Conservation (phyloP, 2,888 invertebrate genomes). For the Trilocha varians region DNA sequence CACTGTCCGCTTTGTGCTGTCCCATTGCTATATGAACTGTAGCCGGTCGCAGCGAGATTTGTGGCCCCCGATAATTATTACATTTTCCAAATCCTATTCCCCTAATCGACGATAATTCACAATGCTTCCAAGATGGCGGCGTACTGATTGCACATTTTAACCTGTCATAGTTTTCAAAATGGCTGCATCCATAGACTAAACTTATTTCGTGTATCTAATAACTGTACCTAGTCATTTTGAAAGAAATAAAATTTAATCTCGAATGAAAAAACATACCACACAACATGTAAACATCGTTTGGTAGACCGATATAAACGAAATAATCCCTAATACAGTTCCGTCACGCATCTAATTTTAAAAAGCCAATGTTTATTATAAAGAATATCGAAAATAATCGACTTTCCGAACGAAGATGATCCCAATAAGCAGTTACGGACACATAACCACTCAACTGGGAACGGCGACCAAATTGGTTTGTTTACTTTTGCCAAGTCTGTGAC, state of each 20-base stretch:
- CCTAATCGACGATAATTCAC: not conserved
- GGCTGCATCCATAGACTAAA: too few species aligned
- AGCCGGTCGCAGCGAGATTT: slow-evolving; percentile 43
- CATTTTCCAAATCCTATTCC: slow-evolving; percentile 29
- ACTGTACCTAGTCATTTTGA: too few species aligned
- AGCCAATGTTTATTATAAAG: not conserved
- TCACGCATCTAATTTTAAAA: not conserved
- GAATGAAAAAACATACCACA: not conserved
- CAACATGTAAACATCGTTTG: not conserved
- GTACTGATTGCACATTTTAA: too few species aligned
- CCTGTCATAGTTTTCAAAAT: too few species aligned
- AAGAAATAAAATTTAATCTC: too few species aligned
- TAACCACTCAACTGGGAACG: not conserved
- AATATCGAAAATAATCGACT: not conserved
- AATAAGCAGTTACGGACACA: not conserved
- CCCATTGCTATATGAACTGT: slow-evolving; percentile 47
- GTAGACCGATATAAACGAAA: not conserved
- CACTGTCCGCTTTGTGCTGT: slow-evolving; percentile 43
- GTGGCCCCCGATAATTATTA: slow-evolving; percentile 45
- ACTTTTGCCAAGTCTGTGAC: too few species aligned
- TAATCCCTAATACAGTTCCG: not conserved
- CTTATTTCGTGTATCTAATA: too few species aligned
- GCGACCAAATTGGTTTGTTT: too few species aligned
- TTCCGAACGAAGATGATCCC: not conserved
- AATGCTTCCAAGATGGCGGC: not conserved